Base-by-base conservation (phyloP, 2,113 vertebrate species). In the Melanocharis versteri region DNA sequence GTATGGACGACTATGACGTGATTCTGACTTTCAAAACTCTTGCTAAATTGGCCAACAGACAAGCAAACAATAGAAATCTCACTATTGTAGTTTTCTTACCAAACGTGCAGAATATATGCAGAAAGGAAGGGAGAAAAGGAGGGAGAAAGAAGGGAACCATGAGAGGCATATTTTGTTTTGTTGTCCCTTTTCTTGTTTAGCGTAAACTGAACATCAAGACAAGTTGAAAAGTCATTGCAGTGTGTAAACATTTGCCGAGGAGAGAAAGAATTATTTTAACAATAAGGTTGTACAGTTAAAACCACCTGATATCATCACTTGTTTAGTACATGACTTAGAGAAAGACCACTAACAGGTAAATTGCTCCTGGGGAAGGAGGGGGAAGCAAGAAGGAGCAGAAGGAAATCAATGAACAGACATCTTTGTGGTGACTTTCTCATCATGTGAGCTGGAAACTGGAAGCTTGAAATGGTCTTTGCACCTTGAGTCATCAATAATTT, bases 401-500 rank as follows among this genome's bases (percentile, higher is more conserved):
- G 28, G 31, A 93, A 93, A 96, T 88, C 82, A 73, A 77, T 88
- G 45, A 79, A 69, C 33, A 87, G 27, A 44, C 17, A 81, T 69
- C 17, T 93, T 90, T 80, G 62, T 65, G 70, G 54, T 85, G 78
- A 73, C 54, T 83, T 85, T 83, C 20, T 58, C 54, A 44, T 93
- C 6, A 4, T 73, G 70, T 37, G 66, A 93, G 39, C 40, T 81
- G 48, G 54, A 91, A 93, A 83, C 45, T 84, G 90, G 45, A 71
- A 85, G 53, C 44, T 53, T 48, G 50, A 82, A 94, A 83, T 35
- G 42, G 68, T 80, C 24, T 85, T 90, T 92, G 54, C 84, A 75
- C 53, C 71, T 82, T 75, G 16, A 94, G 11, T 35, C 83, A 82
- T 85, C 79, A 81, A 80, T 87, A 91, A 79, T 93, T 96, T 94